Base-by-base conservation (phyloP, 1,140 invertebrate species). In the Oppia nitens region DNA sequence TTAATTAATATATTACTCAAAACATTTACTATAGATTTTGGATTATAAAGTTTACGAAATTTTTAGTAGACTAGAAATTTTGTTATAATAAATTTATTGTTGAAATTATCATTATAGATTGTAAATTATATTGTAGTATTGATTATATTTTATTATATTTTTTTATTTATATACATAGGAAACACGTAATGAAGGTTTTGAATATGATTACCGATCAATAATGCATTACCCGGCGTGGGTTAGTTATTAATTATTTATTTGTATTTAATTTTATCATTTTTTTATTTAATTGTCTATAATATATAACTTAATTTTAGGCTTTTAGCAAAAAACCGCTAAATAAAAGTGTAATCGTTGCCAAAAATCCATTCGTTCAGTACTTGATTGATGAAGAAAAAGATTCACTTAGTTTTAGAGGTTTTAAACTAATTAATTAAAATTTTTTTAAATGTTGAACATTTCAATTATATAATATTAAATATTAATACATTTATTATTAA, bases 141-240 rank as follows among this genome's bases (percentile, higher is more conserved):
- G 32, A 40, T 40, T 40, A 6, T 40, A 17, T 40, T 40, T 6
- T 40, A 6, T 40, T 40, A 40, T 17, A 40, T 9, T 40, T 40
- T 40, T 40, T 6, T 17, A 9, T 9, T 40, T 40, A 40, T 40
- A 9, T 49, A 6, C 57, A 60, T 40, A 40, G 32, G 32, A 40
- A 9, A 40, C 32, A 40, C 6, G 32, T 6, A 40, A 40, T 40
- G 32, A 40, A 25, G 58, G 54, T 12, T 60, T 65, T 1, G 57
- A 62, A 55, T 65, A 65, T 32, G 64, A 65, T 32, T 56, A 60
- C 0, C 57, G 56, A 14, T 65, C 64, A 25, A 62, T 64, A 12
- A 65, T 65, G 64, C 64, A 65, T 21, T 65, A 65, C 49, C 61
- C 59, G n/a, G 53, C 57, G 1, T 56, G 32, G 32, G 32, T 40